These are phyloP conservation scores for Epinotia brunnichana DNA, from an alignment of 2,888 invertebrate genomes.

Conservation along the genomic window DNA sequence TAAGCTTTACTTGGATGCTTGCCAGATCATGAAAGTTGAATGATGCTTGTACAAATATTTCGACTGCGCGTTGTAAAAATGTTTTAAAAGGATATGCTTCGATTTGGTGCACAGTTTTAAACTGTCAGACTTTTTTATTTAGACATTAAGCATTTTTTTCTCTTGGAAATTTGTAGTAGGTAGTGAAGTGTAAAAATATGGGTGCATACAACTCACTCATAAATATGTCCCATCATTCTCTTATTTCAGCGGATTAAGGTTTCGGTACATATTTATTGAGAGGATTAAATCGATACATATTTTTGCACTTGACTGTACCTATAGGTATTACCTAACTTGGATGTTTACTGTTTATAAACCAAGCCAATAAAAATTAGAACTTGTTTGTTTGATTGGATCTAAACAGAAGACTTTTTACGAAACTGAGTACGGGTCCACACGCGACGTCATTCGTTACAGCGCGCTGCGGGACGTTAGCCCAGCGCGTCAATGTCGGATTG, in stretches of 20 bases:
- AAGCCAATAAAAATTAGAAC: neutral
- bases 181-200: no score
- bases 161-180: neutral
- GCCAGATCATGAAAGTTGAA: conserved; percentile 13
- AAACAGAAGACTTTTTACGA: neutral
- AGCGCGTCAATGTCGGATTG: no score
- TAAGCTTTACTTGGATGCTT: conserved; percentile 9
- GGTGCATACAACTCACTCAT: no score
- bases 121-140: no score
- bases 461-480: neutral
- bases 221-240: no score
- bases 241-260: no score
- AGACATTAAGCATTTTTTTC: neutral
- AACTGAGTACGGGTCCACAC: neutral
- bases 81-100: neutral
- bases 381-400: neutral
- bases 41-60: conserved; percentile 27
- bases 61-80: neutral
- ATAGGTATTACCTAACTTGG: no score
- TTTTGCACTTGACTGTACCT: no score
- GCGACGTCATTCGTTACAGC: neutral
- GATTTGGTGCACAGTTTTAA: neutral
- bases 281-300: no score
- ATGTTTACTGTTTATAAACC: no score
- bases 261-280: no score